Percentiles rank a stretch among this genome's conserved stretches.
These are phyloP conservation scores for Pachyuromys duprasi DNA, from an alignment of 2,797 vertebrate species.

Conservation along the genomic window DNA sequence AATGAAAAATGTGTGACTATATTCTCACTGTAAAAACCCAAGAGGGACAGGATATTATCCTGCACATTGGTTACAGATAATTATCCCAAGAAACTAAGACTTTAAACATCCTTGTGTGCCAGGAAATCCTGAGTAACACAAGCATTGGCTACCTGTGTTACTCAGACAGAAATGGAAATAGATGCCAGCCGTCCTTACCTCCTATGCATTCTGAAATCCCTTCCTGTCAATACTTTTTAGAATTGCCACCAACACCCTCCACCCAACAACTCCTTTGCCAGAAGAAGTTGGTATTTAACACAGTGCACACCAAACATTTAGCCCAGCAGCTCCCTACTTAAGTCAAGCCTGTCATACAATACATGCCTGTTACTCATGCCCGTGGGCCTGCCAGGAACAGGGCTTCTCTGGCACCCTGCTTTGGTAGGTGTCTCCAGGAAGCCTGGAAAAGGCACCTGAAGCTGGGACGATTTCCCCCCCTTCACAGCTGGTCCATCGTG, in stretches of 20 bases:
- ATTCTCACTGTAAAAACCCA: not conserved
- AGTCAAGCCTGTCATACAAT: not conserved
- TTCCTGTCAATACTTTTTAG: not conserved
- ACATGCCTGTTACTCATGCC: not conserved
- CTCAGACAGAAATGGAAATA: slow-evolving; percentile 7
- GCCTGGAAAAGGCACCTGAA: slow-evolving; percentile 49
- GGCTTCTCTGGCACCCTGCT: not conserved
- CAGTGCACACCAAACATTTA: not conserved
- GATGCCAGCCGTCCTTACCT: not conserved
- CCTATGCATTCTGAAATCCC: not conserved
- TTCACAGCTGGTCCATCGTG: slow-evolving; percentile 43
- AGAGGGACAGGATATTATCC: not conserved
- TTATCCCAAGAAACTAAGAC: slow-evolving; percentile 48
- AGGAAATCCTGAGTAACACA: slow-evolving; percentile 43
- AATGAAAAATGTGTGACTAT: not conserved
- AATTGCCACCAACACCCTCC: slow-evolving; percentile 26
- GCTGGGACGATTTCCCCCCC: not conserved
- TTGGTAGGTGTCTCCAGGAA: not conserved
- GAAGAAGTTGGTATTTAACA: not conserved
- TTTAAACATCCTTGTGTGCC: slow-evolving; percentile 41
- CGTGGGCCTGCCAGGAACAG: not conserved
- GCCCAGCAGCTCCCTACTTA: not conserved
- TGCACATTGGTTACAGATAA: not conserved
- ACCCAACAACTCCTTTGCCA: not conserved
- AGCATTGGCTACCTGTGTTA: slow-evolving; percentile 4